Percentiles rank a stretch among this genome's conserved stretches.
Evolutionary conservation across 2,888 invertebrate species (phyloP).

Genomic region (Hirtodrosophila alboralis): DNA sequence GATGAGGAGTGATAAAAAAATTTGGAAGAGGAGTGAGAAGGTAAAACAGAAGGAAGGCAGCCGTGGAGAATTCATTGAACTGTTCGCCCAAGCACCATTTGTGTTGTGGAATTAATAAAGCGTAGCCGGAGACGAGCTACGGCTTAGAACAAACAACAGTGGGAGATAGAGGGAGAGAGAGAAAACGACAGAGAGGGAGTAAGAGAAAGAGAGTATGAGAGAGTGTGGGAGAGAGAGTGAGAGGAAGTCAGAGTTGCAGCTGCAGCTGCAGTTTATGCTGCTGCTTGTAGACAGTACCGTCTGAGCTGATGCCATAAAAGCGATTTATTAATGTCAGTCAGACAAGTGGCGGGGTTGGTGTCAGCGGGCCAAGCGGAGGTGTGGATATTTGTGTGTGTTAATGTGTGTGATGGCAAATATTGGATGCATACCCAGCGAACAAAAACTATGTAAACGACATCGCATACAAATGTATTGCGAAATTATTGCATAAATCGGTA

Average conservation of each 20-base stretch:
- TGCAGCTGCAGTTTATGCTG: conserved; percentile 54
- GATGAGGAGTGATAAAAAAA: too few relatives aligned
- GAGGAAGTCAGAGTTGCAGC: conserved; percentile 42
- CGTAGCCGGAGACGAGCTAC: conserved; percentile 34
- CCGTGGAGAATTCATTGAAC: conserved; percentile 56
- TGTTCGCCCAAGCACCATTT: conserved; percentile 55
- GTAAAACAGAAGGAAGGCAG: too few relatives aligned
- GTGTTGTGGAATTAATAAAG: conserved; percentile 74
- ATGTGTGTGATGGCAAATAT: conserved; percentile 18
- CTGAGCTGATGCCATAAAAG: conserved; percentile 69
- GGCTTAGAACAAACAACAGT: conserved; percentile 57
- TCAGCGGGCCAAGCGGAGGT: conserved; percentile 22
- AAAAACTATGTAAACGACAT: too few relatives aligned
- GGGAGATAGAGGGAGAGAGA: not conserved
- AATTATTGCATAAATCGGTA: too few relatives aligned
- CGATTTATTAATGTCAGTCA: conserved; percentile 79
- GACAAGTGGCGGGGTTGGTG: conserved; percentile 69
- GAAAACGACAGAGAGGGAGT: conserved; percentile 11
- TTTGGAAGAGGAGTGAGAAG: not conserved
- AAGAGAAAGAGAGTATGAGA: conserved; percentile 23
- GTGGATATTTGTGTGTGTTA: not conserved
- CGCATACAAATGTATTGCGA: too few relatives aligned
- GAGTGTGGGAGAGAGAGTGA: too few relatives aligned
- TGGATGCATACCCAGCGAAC: too few relatives aligned
- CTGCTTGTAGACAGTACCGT: conserved; percentile 30